Evolutionary conservation across 1,140 invertebrate genomes (phyloP).

Genomic region (Ostrea edulis): DNA sequence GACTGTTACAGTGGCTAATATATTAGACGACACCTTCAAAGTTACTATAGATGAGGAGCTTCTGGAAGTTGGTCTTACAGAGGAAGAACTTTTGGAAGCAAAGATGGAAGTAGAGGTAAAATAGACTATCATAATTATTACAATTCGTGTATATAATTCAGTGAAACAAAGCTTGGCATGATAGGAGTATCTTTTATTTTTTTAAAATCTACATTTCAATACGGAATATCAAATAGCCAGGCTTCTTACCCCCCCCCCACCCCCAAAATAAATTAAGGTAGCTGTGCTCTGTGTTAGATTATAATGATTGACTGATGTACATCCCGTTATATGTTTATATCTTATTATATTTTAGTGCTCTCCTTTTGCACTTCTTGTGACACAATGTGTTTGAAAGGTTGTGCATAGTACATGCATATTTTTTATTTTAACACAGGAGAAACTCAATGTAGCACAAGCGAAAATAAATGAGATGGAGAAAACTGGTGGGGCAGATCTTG

Average conservation of each 20-base stretch:
- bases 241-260: no score
- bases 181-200: no score
- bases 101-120: slow-evolving; percentile 23
- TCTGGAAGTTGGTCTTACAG: slow-evolving; percentile 2
- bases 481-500: neutral
- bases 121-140: neutral
- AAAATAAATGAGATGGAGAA: slow-evolving; percentile 53
- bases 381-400: neutral
- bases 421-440: slow-evolving; percentile 50
- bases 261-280: no score
- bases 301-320: no score
- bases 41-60: neutral
- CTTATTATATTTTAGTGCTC: no score
- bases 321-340: no score
- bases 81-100: neutral
- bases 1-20: slow-evolving; percentile 6
- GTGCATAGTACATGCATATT: neutral
- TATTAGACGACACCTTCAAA: slow-evolving; percentile 3
- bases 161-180: no score
- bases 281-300: no score
- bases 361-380: no score
- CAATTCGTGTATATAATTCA: no score
- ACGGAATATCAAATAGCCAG: no score
- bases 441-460: slow-evolving; percentile 57
- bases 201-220: no score